These are phyloP conservation scores for Rattus rattus DNA, from an alignment of 2,113 vertebrate species.

Conservation along the genomic window DNA sequence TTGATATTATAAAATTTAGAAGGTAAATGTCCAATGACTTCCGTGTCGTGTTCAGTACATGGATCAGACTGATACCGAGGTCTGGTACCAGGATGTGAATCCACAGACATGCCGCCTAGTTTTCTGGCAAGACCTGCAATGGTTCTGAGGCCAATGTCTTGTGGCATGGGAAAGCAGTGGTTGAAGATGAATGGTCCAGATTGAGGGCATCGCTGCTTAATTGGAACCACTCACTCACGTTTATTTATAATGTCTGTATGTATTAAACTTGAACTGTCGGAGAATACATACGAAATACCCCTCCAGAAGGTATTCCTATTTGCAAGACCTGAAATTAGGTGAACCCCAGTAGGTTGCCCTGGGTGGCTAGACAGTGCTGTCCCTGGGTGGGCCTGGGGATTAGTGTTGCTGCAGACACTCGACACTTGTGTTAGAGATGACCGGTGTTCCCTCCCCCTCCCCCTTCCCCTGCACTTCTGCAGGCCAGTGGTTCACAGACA, in stretches of 20 bases:
- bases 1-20: conserved; percentile 55
- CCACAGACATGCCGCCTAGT: background rate
- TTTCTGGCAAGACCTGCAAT: background rate
- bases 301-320: background rate
- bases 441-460: background rate
- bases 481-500: too few species aligned
- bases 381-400: conserved; percentile 59
- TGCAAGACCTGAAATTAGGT: conserved; percentile 5
- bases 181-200: background rate
- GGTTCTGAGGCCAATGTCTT: background rate
- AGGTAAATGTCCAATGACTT: conserved; percentile 66
- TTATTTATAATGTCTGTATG: background rate
- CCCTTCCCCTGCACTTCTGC: background rate
- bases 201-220: background rate
- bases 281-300: background rate
- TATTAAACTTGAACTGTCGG: background rate
- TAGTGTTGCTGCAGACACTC: background rate
- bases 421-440: background rate
- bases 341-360: background rate
- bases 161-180: background rate
- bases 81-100: background rate
- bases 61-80: conserved; percentile 26
- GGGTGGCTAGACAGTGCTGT: conserved; percentile 51
- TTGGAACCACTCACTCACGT: background rate
- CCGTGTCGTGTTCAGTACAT: conserved; percentile 53